Evolutionary conservation across 2,888 invertebrate species (phyloP), one percentile per base, ranked within the genome.

Genomic region (Gastracanthus pulcherrimus): DNA sequence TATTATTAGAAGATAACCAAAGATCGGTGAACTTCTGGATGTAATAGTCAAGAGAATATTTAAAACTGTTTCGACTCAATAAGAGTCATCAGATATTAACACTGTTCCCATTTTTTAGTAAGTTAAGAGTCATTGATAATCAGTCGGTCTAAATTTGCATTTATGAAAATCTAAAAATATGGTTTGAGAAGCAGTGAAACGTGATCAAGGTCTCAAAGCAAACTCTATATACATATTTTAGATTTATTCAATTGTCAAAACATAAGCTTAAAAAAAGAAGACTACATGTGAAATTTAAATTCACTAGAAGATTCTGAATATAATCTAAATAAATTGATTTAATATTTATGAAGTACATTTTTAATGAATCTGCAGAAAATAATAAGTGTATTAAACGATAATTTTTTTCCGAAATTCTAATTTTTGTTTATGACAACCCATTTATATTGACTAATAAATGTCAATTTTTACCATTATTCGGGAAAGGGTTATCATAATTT

Each of bases 191-290:
- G 83, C 86, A 85, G 82, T 89, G 88, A 89, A 86, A 84, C 88
- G 87, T 90, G 91, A 91, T 91, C 90, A 90, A 84, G 87, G 86
- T 87, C 88, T 87, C 88, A 85, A 41, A 84, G 85, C 85, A 84
- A 84, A 76, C 86, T 87, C 76, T n/a, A n/a, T 70, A 29, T 69
- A 58, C 76, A 84, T 84, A 81, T 84, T 82, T 79, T 72, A 82
- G 41, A 38, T 31, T 76, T 75, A 1, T 55, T 23, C 2, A 23
- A 45, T 48, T 19, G 48, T 62, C 31, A 41, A 69, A 29, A 9
- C 26, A 71, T n/a, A n/a, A n/a, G 23, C 23, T 23, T 55, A 55
- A 55, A 9, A 55, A 2, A 3, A 23, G 31, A 29, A 45, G n/a
- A 45, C 34, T 34, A 51, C 2, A 29, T 29, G 9, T 11, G 29